These are phyloP conservation scores for Antechinus flavipes DNA, from an alignment of 2,113 vertebrate species.

Conservation along the genomic window DNA sequence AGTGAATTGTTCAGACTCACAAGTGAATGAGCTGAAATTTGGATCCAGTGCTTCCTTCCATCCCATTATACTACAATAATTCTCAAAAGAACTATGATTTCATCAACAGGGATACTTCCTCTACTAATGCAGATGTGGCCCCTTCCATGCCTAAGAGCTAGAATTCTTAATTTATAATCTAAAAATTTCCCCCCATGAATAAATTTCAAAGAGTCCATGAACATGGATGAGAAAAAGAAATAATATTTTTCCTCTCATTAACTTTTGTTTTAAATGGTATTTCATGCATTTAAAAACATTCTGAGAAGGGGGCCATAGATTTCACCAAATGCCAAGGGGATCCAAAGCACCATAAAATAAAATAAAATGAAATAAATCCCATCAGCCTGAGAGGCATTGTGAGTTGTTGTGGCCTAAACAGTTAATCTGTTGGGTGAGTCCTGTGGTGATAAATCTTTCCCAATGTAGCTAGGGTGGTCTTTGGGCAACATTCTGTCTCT, in stretches of 20 bases:
- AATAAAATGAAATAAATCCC: too few relatives aligned
- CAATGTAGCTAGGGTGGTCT: not conserved
- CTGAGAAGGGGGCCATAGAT: not conserved
- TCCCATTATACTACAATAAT: not conserved
- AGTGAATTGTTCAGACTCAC: not conserved
- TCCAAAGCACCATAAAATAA: constrained; percentile 2
- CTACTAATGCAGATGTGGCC: too few relatives aligned
- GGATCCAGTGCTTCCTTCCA: not conserved
- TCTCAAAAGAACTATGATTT: not conserved
- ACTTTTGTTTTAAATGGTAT: constrained; percentile 44
- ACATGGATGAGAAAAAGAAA: not conserved
- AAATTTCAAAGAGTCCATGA: not conserved
- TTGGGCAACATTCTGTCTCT: not conserved
- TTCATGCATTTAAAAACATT: constrained; percentile 2
- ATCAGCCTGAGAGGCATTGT: not conserved
- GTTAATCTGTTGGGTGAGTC: not conserved
- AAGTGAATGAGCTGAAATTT: not conserved
- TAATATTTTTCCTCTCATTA: not conserved
- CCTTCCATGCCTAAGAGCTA: not conserved
- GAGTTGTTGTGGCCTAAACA: not conserved
- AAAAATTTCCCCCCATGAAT: not conserved
- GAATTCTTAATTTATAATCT: not conserved
- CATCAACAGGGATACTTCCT: not conserved
- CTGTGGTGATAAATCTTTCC: not conserved
- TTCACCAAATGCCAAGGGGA: not conserved